A percentile compares a stretch with the other conserved stretches of the same genome.
Conservation (phyloP, 1,140 invertebrate species). For the Pseudachorutes palmiensis region DNA sequence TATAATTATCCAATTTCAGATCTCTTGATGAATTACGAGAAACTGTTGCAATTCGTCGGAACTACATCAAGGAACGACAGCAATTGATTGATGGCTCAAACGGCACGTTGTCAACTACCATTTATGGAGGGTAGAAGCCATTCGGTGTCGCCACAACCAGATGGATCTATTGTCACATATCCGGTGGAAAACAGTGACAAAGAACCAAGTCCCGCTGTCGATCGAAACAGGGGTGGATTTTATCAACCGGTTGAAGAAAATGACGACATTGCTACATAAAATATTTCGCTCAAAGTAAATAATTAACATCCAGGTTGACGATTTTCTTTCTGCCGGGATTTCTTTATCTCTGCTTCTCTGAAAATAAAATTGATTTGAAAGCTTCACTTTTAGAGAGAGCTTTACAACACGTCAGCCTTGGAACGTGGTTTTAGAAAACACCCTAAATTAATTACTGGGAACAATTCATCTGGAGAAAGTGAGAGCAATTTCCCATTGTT, state of each 20-base stretch:
- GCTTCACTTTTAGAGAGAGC: too few species aligned
- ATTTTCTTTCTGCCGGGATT: too few species aligned
- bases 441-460: too few species aligned
- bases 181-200: neutral
- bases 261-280: neutral
- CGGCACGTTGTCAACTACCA: neutral
- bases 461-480: too few species aligned
- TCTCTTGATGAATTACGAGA: neutral
- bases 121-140: neutral
- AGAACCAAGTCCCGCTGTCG: neutral
- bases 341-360: too few species aligned
- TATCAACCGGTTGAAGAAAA: neutral
- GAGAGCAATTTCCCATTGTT: too few species aligned
- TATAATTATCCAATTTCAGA: too few species aligned
- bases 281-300: too few species aligned
- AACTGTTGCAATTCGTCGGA: slow-evolving; percentile 11
- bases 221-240: neutral
- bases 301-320: too few species aligned
- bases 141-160: neutral
- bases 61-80: slow-evolving; percentile 8
- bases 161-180: slow-evolving; percentile 1
- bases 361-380: too few species aligned
- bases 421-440: too few species aligned
- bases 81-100: neutral
- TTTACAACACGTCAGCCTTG: too few species aligned